Conservation (phyloP, 2,113 vertebrate species). For the Oncorhynchus keta region DNA sequence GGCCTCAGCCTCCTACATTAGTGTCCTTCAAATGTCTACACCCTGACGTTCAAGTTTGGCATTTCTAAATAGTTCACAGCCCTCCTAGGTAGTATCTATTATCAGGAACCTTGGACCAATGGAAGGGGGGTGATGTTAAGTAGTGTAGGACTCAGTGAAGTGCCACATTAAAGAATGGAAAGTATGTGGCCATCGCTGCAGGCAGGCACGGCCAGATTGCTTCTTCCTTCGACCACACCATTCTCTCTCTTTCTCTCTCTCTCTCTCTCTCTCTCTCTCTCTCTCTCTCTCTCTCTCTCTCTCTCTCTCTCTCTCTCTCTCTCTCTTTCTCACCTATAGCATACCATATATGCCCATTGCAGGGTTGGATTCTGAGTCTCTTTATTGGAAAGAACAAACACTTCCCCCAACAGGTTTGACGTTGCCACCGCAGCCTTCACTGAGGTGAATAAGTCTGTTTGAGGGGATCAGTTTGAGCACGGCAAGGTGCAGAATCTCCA, state of each 20-base stretch:
- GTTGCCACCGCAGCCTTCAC: constrained; percentile 14
- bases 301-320: constrained; percentile 49
- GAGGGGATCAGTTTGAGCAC: too few relatives aligned
- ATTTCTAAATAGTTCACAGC: constrained; percentile 69
- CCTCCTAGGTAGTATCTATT: constrained; percentile 64
- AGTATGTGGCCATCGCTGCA: constrained; percentile 66
- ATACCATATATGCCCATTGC: constrained; percentile 49
- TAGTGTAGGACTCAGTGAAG: constrained; percentile 58
- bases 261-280: too few relatives aligned
- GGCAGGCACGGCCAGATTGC: constrained; percentile 26
- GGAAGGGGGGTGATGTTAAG: constrained; percentile 30
- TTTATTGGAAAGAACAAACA: constrained; percentile 75
- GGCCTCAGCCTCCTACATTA: constrained; percentile 69
- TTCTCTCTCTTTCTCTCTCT: too few relatives aligned
- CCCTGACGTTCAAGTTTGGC: constrained; percentile 42
- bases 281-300: constrained; percentile 44
- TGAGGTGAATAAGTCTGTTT: too few relatives aligned
- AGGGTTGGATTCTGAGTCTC: constrained; percentile 31
- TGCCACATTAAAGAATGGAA: constrained; percentile 70
- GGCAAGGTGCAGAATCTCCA: too few relatives aligned
- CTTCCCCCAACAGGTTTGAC: constrained; percentile 71
- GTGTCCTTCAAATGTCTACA: constrained; percentile 68
- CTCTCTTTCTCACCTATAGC: constrained; percentile 61
- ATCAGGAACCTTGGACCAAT: constrained; percentile 44
- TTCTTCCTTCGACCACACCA: too few relatives aligned